phyloP scores from a whole-genome alignment of 2,888 invertebrate genomes.

The Dynastes hyllus region DNA sequence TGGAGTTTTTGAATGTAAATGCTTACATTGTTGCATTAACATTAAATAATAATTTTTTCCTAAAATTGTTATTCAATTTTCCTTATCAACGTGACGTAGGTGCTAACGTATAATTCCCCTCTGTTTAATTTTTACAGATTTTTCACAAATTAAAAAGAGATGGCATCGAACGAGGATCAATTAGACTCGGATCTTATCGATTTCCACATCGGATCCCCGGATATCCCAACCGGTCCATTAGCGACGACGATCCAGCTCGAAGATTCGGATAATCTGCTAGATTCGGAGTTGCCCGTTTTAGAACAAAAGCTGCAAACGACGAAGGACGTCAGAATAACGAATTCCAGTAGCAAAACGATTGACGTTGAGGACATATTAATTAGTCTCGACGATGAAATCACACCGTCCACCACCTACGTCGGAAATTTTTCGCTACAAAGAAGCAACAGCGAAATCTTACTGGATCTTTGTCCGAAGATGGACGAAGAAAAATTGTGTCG shows the following conservation, averaged over 20 bases:
- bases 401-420: background rate
- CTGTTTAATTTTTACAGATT: background rate
- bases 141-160: background rate
- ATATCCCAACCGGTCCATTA: slow-evolving; percentile 59
- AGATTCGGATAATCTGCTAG: slow-evolving; percentile 65
- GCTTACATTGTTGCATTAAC: background rate
- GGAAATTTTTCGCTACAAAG: slow-evolving; percentile 22
- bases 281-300: slow-evolving; percentile 67
- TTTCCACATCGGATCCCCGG: slow-evolving; percentile 65
- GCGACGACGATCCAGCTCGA: slow-evolving; percentile 54
- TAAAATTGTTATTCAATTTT: background rate
- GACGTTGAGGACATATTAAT: slow-evolving; percentile 69
- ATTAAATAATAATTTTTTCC: background rate
- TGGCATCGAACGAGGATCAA: slow-evolving; percentile 32
- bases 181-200: slow-evolving; percentile 66
- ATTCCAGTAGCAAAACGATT: slow-evolving; percentile 55
- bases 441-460: slow-evolving; percentile 50
- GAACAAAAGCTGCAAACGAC: slow-evolving; percentile 66
- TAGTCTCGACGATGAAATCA: slow-evolving; percentile 64
- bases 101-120: background rate
- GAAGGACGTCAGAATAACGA: slow-evolving; percentile 36
- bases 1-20: background rate
- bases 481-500: slow-evolving; percentile 23
- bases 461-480: slow-evolving; percentile 44
- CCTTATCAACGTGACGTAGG: slow-evolving; percentile 1